Base-by-base conservation (phyloP, 2,888 invertebrate species). In the Plagodis dolabraria region DNA sequence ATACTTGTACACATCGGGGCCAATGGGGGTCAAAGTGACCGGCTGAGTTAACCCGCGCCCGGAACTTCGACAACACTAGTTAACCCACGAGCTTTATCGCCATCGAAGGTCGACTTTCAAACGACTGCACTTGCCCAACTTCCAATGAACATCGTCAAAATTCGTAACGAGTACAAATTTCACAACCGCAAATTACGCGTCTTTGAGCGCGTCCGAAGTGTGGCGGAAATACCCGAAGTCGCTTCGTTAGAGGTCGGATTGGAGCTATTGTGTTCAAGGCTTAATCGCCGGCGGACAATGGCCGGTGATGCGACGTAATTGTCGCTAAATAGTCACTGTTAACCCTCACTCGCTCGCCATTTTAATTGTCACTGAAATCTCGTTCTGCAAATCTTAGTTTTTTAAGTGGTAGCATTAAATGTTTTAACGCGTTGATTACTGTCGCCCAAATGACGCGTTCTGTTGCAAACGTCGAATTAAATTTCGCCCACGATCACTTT, bases 221-320 rank as follows among this genome's bases (percentile, higher is more conserved):
- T 75, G 76, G 76, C 89, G 90, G 90, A 88, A 89, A 83, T 76
- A 74, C 76, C 78, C 89, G 87, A 89, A 87, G 87, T 87, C 88
- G 84, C 89, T 89, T 91, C 91, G 89, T 91, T 90, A 90, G 86
- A 77, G 84, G 79, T 82, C 85, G 79, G 84, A 88, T 89, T 85
- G 87, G 82, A 72, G 70, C 87, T 73, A 92, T 92, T 92, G 92
- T 92, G 79, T 80, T 80, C 72, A 74, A 66, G 68, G 72, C 79
- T 80, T 90, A 89, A 91, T 89, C 84, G 87, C 72, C 76, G 72
- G 68, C 75, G 89, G 90, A 92, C 92, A 92, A 91, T 89, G 85
- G 85, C 79, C 87, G 80, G 80, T 86, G 89, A 87, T 85, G 82
- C 82, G 77, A 74, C 80, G 83, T 89, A 90, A 92, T 92, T 86